Conservation (phyloP, 2,888 invertebrate species). For the Nudaria mundana region DNA sequence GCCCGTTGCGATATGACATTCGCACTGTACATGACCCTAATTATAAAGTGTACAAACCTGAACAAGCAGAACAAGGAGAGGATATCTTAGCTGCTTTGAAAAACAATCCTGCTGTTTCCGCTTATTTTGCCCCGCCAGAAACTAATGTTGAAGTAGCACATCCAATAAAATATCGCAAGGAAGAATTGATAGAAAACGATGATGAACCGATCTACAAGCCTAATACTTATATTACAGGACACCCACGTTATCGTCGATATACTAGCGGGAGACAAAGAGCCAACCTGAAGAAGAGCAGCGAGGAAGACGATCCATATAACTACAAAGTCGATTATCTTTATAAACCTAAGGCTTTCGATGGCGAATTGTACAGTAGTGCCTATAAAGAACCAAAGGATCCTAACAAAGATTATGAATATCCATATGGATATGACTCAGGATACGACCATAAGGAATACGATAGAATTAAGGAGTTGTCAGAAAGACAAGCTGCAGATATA, state of each 20-base stretch:
- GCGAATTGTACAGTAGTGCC: constrained; percentile 66
- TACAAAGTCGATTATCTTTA: constrained; percentile 73
- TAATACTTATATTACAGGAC: constrained; percentile 74
- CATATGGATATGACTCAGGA: constrained; percentile 72
- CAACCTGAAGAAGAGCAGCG: constrained; percentile 55
- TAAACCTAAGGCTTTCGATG: constrained; percentile 76
- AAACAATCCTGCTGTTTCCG: constrained; percentile 68
- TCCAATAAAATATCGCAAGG: constrained; percentile 67
- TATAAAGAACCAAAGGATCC: constrained; percentile 66
- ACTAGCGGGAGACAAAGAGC: constrained; percentile 67
- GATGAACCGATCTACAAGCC: constrained; percentile 70
- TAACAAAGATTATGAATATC: constrained; percentile 70
- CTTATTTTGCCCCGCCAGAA: constrained; percentile 68
- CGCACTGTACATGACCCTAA: constrained; percentile 70
- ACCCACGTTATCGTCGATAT: constrained; percentile 73
- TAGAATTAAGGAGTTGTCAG: constrained; percentile 82
- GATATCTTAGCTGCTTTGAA: constrained; percentile 69
- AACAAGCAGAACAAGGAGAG: constrained; percentile 63
- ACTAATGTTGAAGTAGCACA: constrained; percentile 70
- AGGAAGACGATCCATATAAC: constrained; percentile 75
- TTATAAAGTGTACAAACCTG: constrained; percentile 74
- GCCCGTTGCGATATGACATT: constrained; percentile 69
- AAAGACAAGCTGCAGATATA: constrained; percentile 82
- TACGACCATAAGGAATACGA: constrained; percentile 79
- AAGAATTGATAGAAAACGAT: constrained; percentile 61